phyloP scores from a whole-genome alignment of 2,888 invertebrate species.

The Galerucella pusilla region DNA sequence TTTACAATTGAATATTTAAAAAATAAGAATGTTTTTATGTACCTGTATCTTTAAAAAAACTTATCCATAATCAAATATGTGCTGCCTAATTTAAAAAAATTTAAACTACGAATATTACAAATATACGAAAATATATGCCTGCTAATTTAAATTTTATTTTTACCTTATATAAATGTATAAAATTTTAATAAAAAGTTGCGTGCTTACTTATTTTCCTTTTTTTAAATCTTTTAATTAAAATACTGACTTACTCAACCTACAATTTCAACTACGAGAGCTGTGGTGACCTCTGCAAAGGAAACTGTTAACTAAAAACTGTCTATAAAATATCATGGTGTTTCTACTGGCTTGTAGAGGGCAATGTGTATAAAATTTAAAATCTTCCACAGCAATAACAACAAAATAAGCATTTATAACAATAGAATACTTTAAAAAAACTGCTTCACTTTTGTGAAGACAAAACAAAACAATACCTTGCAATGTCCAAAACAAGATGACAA shows the following conservation, averaged over 20 bases:
- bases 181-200: conserved; percentile 19
- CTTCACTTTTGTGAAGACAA: no score
- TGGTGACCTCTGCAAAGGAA: background rate
- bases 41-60: conserved; percentile 22
- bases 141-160: background rate
- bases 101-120: background rate
- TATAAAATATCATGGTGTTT: no score
- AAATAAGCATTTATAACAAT: no score
- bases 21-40: conserved; percentile 15
- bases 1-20: conserved; percentile 12
- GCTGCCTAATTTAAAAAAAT: conserved; percentile 19
- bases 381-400: no score
- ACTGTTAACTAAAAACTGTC: no score
- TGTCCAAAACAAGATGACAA: no score
- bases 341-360: no score
- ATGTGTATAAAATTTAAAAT: no score
- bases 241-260: no score
- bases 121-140: background rate
- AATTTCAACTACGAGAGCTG: background rate
- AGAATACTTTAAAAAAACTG: no score
- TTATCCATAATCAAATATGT: conserved; percentile 21
- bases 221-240: background rate
- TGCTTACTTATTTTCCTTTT: conserved; percentile 4
- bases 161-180: background rate
- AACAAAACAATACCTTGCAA: no score